Evolutionary conservation across 2,113 vertebrate genomes (phyloP), one percentile per base, ranked within the genome.

Genomic region (Cottus gobio): DNA sequence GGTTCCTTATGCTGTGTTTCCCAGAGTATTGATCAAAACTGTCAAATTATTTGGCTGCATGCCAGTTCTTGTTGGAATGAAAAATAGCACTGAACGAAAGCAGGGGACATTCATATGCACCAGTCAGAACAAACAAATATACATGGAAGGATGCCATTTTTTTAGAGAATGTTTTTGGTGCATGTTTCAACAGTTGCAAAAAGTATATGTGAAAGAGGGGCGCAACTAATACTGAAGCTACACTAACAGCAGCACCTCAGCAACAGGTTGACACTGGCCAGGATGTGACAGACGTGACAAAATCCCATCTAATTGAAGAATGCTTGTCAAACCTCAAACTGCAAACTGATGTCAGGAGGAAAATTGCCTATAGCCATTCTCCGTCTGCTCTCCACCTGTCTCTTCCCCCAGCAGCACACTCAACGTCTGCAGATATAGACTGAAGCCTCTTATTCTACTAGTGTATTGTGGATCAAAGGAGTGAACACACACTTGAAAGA

Each of bases 221-320:
- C 11, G 10, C 58, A 42, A 54, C 20, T 54, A n/a, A 5, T 50
- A 24, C 11, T 24, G 36, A 1, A n/a, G 16, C 24, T 34, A 20
- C 15, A 24, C 1, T 65, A 60, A 77, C 24, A 48, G 3, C 15
- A 67, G 22, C 64, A 48, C 37, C 63, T 70, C 30, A 69, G 65
- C 0, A 39, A 69, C 77, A 77, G 71, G 57, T 71, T 85, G 78
- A 80, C 50, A 68, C 56, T 74, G 66, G 52, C 39, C 44, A 26
- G 66, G 61, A 72, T 88, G 81, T 85, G 88, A 87, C 84, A 89
- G 90, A 37, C 57, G 60, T 56, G 58, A 75, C 66, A 79, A 68
- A 86, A 83, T 60, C 63, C 79, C 37, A 56, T 89, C 71, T 85
- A 83, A 86, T 83, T 87, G 80, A 86, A 74, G 71, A 71, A 79